Conservation (phyloP, 2,797 vertebrate species). For the Leuciscus waleckii region DNA sequence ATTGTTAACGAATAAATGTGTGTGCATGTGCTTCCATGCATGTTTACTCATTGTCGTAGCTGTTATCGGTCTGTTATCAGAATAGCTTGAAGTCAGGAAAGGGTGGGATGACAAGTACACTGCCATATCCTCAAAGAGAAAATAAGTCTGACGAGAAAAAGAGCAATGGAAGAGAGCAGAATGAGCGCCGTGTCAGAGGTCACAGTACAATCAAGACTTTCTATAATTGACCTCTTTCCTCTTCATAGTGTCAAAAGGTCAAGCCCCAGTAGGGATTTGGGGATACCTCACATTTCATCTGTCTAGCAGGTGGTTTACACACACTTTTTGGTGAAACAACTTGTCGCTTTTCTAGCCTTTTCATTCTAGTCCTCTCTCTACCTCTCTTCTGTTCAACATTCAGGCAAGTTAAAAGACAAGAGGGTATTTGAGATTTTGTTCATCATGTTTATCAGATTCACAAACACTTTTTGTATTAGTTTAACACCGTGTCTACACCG, state of each 20-base stretch:
- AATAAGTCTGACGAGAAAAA: slow-evolving; percentile 39
- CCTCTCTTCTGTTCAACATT: neutral
- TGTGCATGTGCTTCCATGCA: neutral
- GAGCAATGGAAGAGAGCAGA: slow-evolving; percentile 23
- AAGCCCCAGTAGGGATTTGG: slow-evolving; percentile 41
- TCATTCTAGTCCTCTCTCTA: neutral
- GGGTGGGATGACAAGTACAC: neutral
- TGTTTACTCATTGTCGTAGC: neutral
- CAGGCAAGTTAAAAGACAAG: neutral
- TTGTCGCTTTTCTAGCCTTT: neutral
- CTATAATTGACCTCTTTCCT: slow-evolving; percentile 53
- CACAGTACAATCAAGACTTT: slow-evolving; percentile 55
- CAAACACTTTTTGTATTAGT: neutral
- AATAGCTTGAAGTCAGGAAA: neutral
- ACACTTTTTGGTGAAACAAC: neutral
- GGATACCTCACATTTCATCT: slow-evolving; percentile 48
- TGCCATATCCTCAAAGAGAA: slow-evolving; percentile 31
- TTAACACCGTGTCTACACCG: neutral
- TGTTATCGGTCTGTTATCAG: neutral
- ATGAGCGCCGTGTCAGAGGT: slow-evolving; percentile 46
- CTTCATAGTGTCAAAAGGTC: slow-evolving; percentile 48
- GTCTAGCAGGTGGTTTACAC: slow-evolving; percentile 58
- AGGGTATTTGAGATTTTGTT: neutral
- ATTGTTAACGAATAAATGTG: slow-evolving; percentile 30
- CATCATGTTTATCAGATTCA: neutral